A percentile compares a stretch with the other conserved stretches of the same genome.
Evolutionary conservation across 2,797 vertebrate genomes (phyloP).

Genomic region (Eupleurogrammus muticus): DNA sequence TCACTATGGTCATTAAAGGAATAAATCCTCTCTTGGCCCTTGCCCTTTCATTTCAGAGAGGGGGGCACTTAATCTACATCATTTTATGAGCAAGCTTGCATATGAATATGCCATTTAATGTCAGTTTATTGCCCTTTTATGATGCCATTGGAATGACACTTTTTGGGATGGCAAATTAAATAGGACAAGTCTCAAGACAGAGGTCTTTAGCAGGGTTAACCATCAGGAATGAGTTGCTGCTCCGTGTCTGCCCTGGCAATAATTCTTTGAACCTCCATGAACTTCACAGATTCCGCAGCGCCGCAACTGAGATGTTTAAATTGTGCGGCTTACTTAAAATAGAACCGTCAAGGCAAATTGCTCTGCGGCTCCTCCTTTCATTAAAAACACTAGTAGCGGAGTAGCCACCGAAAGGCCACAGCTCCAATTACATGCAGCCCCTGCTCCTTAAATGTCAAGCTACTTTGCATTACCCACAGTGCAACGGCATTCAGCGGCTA

Average conservation of each 20-base stretch:
- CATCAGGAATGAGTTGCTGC: slow-evolving; percentile 16
- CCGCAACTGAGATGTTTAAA: slow-evolving; percentile 22
- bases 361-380: slow-evolving; percentile 31
- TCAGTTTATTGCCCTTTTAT: slow-evolving; percentile 60
- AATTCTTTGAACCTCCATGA: slow-evolving; percentile 25
- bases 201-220: slow-evolving; percentile 27
- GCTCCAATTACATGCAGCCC: slow-evolving; percentile 80
- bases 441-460: slow-evolving; percentile 83
- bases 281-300: slow-evolving; percentile 25
- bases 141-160: slow-evolving; percentile 47
- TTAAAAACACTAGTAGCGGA: slow-evolving; percentile 61
- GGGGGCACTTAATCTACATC: slow-evolving; percentile 56
- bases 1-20: slow-evolving; percentile 58
- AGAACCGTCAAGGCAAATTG: slow-evolving; percentile 28
- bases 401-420: slow-evolving; percentile 76
- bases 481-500: slow-evolving; percentile 78
- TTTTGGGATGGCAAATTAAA: slow-evolving; percentile 42
- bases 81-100: slow-evolving; percentile 57
- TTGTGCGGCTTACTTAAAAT: slow-evolving; percentile 23
- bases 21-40: slow-evolving; percentile 54
- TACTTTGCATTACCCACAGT: slow-evolving; percentile 81
- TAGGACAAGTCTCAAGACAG: slow-evolving; percentile 14
- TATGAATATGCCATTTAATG: slow-evolving; percentile 60
- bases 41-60: slow-evolving; percentile 47
- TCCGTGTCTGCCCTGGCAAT: slow-evolving; percentile 4